Evolutionary conservation across 2,888 invertebrate genomes (phyloP), one percentile per base, ranked within the genome.

Genomic region (Ashinkailepas kermadecensis): DNA sequence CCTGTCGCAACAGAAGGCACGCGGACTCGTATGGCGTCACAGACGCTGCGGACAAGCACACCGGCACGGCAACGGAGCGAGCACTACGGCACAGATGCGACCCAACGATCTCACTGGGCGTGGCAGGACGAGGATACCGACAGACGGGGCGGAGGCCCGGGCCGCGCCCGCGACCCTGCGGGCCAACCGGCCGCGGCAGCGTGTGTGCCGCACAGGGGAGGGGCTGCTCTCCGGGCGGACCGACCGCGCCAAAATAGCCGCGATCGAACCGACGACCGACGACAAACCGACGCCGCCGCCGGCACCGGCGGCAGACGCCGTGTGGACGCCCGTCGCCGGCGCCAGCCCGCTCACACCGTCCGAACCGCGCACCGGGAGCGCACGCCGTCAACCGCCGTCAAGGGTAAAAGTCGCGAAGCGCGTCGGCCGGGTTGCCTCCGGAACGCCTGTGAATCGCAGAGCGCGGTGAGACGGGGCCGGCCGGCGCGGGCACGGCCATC

Each of bases 361-460:
- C 39, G 39, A 39, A 39, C 39, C 39, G 39, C 39, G 39, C 39
- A 39, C 39, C 39, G 39, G 39, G 39, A 4, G 67, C 67, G 67
- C 13, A 18, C 21, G 74, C 15, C 67, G 25, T 21, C 67, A 8
- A n/a, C 18, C 23, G 12, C 67, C 39, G 39, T 39, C 39, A 39
- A 39, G 39, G 39, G 39, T 39, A 4, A 39, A 39, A 25, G 39
- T 15, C 39, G 70, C 70, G 18, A 8, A 18, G 74, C 54, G 15
- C 39, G 74, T 6, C 54, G 74, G 54, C 25, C 54, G 18, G 39
- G 18, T 54, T 21, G 82, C 56, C 56, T 18, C 83, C 8, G 64
- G 23, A 58, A 56, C 83, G 64, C 81, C 58, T 78, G 80, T 81
- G n/a, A 81, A 62, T 57, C 81, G 81, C 81, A 58, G 65, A 25